Conservation (phyloP, 1,140 invertebrate species). For the Proales similis region DNA sequence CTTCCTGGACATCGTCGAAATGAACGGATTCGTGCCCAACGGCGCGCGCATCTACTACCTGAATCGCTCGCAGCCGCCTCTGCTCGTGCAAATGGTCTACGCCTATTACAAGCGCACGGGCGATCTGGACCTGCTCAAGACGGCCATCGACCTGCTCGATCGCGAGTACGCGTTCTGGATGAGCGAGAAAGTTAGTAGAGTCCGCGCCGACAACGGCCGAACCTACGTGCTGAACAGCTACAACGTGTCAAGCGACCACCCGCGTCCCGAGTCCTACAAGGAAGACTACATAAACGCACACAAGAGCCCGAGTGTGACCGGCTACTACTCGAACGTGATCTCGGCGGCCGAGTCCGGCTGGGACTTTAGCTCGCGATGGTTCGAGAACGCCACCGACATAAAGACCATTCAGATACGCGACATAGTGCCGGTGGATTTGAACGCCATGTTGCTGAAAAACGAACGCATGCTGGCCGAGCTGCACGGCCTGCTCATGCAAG, state of each 20-base stretch:
- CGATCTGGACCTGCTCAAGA: constrained; percentile 13
- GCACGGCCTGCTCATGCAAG: constrained; percentile 57
- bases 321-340: constrained; percentile 70
- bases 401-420: constrained; percentile 56
- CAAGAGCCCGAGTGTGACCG: constrained; percentile 24
- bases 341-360: constrained; percentile 84
- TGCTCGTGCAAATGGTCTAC: constrained; percentile 70
- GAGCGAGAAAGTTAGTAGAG: background rate
- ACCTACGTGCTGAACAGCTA: constrained; percentile 4
- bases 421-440: constrained; percentile 76
- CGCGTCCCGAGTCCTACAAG: constrained; percentile 74
- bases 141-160: background rate
- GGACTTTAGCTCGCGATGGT: constrained; percentile 90
- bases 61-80: constrained; percentile 74
- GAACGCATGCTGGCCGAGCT: constrained; percentile 68
- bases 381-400: constrained; percentile 50
- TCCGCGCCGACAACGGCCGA: background rate
- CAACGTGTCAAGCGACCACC: background rate
- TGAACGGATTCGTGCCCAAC: constrained; percentile 73
- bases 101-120: constrained; percentile 14
- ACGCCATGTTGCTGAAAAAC: constrained; percentile 72
- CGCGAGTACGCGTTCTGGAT: constrained; percentile 36
- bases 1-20: constrained; percentile 42
- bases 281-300: constrained; percentile 55
- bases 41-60: constrained; percentile 78